Evolutionary conservation across 1,140 invertebrate species (phyloP), one percentile per base, ranked within the genome.

Genomic region (Bombus turneri): DNA sequence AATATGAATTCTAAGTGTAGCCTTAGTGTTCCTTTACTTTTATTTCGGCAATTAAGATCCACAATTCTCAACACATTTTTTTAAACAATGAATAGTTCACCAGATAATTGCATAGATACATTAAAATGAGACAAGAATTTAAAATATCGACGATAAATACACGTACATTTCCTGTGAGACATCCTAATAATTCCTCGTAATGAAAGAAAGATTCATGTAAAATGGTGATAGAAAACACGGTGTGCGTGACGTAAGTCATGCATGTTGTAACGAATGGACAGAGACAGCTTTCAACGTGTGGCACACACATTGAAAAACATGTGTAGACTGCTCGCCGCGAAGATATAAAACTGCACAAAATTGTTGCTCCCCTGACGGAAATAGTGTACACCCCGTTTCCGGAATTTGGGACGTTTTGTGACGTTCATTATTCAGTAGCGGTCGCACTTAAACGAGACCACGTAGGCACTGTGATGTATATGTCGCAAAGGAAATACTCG

Each of bases 311-410:
- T 83, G 85, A 86, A 83, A 82, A 88, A 68, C 34, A 53, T 25
- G 37, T 34, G 12, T 22, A 25, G 22, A 31, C 8, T 69, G 31
- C 34, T 53, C 25, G 39, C 53, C 57, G 18, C 8, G 39, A 39
- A 83, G 72, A 91, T 90, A 90, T 91, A 91, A 91, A 92, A 88
- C 83, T 84, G 64, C 68, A 81, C 73, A 84, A 90, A 91, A 92
- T 92, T 88, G 90, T 90, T 91, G 86, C 84, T 90, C 90, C 90
- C 87, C 28, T 43, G 86, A 37, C 84, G 83, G 77, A 88, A 91
- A 92, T 91, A 90, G 84, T 76, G 83, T 88, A 79, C 81, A 68
- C 68, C 75, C 66, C 75, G 75, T 59, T 85, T 86, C 76, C 72
- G 83, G 88, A 90, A 90, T 90, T 88, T 86, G 34, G 83, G 81